Percentiles rank a stretch among this genome's conserved stretches.
Evolutionary conservation across 2,888 invertebrate genomes (phyloP).

Genomic region (Drosophila cognata): DNA sequence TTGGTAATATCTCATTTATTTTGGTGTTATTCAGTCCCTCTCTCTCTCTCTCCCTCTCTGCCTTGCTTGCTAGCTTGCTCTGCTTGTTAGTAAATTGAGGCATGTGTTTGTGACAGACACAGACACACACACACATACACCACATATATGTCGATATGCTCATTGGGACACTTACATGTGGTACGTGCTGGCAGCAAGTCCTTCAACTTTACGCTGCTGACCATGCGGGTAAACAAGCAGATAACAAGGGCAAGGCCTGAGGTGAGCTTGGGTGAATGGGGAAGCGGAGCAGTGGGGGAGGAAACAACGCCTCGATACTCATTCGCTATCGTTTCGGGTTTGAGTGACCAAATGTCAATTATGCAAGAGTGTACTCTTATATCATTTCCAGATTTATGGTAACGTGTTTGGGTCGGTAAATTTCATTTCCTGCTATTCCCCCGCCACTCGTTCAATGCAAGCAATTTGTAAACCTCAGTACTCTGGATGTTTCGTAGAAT

Average conservation of each 20-base stretch:
- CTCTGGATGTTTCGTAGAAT: constrained; percentile 26
- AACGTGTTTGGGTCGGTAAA: constrained; percentile 18
- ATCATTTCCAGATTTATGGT: constrained; percentile 75
- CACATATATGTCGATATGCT: constrained; percentile 6
- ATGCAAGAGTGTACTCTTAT: constrained; percentile 74
- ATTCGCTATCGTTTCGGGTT: constrained; percentile 55
- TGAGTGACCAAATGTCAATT: constrained; percentile 80
- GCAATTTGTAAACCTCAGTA: constrained; percentile 39
- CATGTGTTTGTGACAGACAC: constrained; percentile 61
- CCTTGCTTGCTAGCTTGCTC: constrained; percentile 23
- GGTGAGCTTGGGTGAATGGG: not conserved
- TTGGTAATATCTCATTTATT: constrained; percentile 80
- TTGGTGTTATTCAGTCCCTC: constrained; percentile 31
- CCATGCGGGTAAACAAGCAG: constrained; percentile 35
- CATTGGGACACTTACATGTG: constrained; percentile 50
- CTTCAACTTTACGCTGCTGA: constrained; percentile 49
- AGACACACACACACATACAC: constrained; percentile 3
- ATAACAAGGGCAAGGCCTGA: constrained; percentile 12
- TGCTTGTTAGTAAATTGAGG: constrained; percentile 67
- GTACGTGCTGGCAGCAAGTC: constrained; percentile 53
- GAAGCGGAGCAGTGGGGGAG: not conserved
- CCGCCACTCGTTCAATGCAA: constrained; percentile 30
- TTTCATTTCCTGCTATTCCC: not conserved
- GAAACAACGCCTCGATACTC: constrained; percentile 24
- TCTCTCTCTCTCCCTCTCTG: constrained; percentile 16